Conservation (phyloP, 2,113 vertebrate species). For the Cygnus buccinator region DNA sequence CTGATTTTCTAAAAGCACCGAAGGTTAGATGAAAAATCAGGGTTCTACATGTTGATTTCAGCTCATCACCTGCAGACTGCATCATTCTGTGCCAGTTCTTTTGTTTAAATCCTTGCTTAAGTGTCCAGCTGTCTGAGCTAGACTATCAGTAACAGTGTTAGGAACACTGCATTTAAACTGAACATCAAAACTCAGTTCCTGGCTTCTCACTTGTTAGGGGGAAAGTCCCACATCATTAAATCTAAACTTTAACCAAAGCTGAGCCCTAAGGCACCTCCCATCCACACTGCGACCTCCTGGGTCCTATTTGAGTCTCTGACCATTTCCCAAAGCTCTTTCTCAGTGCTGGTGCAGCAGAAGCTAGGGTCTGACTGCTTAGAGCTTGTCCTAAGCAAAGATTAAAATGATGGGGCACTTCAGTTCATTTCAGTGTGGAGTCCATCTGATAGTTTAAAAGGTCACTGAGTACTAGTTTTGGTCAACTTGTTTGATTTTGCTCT, state of each 20-base stretch:
- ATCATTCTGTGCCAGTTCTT: background rate
- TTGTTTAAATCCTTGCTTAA: background rate
- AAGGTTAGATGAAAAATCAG: background rate
- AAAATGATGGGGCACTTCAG: background rate
- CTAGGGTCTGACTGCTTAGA: fast-evolving
- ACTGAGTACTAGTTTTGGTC: background rate
- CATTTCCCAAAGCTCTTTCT: background rate
- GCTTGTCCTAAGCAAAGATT: background rate
- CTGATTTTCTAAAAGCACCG: background rate
- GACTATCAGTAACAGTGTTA: background rate
- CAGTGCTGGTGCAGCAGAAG: background rate
- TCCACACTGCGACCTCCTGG: background rate
- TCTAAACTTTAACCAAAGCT: background rate
- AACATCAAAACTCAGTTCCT: background rate
- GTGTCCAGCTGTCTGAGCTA: background rate
- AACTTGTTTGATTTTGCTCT: background rate
- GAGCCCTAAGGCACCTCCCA: background rate
- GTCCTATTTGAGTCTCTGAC: background rate
- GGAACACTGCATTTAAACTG: background rate
- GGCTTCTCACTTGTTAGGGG: background rate
- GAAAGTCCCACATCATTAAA: background rate
- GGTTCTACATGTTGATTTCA: background rate
- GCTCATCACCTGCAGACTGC: background rate
- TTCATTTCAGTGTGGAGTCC: background rate
- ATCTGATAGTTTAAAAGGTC: background rate